These are phyloP conservation scores for Hyperoplus lanceolatus DNA, from an alignment of 2,797 vertebrate species.

Conservation along the genomic window DNA sequence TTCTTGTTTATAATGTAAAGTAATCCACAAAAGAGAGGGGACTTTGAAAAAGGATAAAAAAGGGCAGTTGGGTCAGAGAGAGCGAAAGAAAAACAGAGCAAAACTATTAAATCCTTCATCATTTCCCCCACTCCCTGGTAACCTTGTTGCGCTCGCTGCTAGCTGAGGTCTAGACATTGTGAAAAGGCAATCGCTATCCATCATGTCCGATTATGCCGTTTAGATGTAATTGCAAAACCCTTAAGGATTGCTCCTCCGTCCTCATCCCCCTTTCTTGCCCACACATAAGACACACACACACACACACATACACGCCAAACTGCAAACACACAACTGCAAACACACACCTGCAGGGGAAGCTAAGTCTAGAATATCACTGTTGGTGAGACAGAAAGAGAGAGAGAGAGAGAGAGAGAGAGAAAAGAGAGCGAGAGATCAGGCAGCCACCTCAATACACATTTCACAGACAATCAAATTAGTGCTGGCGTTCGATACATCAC, in stretches of 20 bases:
- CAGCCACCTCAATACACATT: slow-evolving; percentile 65
- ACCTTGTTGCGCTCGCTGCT: slow-evolving; percentile 76
- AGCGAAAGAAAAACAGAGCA: slow-evolving; percentile 38
- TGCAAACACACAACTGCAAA: neutral
- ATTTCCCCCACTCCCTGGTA: slow-evolving; percentile 59
- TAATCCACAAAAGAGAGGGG: slow-evolving; percentile 17
- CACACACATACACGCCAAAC: slow-evolving; percentile 1
- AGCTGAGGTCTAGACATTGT: slow-evolving; percentile 73
- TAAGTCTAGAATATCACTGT: slow-evolving; percentile 40
- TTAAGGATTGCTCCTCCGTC: slow-evolving; percentile 63
- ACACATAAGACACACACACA: neutral
- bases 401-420: slow-evolving; percentile 27
- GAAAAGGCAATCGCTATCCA: slow-evolving; percentile 77
- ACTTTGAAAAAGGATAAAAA: neutral
- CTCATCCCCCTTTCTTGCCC: slow-evolving; percentile 32
- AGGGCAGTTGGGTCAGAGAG: too few relatives aligned
- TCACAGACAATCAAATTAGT: slow-evolving; percentile 80
- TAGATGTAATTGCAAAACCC: slow-evolving; percentile 82
- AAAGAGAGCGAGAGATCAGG: slow-evolving; percentile 23
- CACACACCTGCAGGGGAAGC: slow-evolving; percentile 51
- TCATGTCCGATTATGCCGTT: slow-evolving; percentile 83
- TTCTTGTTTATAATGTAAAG: neutral
- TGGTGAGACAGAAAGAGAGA: slow-evolving; percentile 35
- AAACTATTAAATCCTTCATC: slow-evolving; percentile 75
- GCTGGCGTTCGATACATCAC: slow-evolving; percentile 88